Conservation (phyloP, 2,888 invertebrate genomes). For the Acanthosepion pharaonis region DNA sequence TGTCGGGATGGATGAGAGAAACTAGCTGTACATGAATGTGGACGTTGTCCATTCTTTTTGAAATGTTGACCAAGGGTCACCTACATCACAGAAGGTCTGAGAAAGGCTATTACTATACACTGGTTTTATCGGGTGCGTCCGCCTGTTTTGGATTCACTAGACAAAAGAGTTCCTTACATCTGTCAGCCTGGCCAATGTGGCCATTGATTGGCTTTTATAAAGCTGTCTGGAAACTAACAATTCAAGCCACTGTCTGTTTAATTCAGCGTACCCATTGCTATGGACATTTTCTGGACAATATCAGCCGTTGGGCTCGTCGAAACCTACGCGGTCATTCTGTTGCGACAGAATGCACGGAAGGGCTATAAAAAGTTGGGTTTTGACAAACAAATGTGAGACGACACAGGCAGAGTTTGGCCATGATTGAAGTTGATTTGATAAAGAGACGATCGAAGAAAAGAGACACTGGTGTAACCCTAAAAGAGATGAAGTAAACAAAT, state of each 20-base stretch:
- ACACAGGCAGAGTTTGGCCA: background rate
- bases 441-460: background rate
- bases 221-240: background rate
- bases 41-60: background rate
- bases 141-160: background rate
- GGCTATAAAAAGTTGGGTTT: background rate
- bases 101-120: background rate
- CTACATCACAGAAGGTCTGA: background rate
- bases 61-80: slow-evolving; percentile 11
- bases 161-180: slow-evolving; percentile 18
- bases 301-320: background rate
- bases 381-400: background rate
- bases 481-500: background rate
- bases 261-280: slow-evolving; percentile 1
- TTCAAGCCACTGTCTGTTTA: background rate
- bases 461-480: background rate
- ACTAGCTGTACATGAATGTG: background rate
- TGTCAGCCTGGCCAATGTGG: background rate
- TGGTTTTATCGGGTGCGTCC: background rate
- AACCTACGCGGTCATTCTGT: background rate
- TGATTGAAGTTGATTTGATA: background rate
- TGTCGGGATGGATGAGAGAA: background rate
- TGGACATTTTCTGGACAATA: background rate
- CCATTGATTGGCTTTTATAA: background rate
- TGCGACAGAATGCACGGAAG: background rate